Conservation (phyloP, 2,888 invertebrate species). For the Atherix ibis region DNA sequence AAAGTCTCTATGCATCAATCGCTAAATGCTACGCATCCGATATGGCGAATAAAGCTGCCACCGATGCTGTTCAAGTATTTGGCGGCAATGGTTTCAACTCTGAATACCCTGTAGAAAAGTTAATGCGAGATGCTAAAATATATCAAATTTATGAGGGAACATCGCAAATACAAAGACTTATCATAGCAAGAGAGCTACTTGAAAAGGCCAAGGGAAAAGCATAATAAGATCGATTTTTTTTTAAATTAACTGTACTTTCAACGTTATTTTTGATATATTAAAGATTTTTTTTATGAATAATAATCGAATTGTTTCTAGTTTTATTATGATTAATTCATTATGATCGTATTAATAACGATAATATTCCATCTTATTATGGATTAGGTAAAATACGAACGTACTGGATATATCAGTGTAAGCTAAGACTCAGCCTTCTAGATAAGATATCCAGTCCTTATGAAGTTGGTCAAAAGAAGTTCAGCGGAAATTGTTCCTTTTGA, state of each 20-base stretch:
- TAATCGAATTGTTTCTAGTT: neutral
- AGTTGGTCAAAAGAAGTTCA: too few species aligned
- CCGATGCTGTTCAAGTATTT: slow-evolving; percentile 82
- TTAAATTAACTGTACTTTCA: too few species aligned
- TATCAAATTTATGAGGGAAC: slow-evolving; percentile 94
- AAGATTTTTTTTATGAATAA: neutral
- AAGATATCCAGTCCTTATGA: too few species aligned
- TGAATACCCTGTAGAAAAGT: slow-evolving; percentile 89
- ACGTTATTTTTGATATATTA: too few species aligned
- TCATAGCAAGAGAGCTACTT: slow-evolving; percentile 58
- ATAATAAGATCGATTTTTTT: too few species aligned
- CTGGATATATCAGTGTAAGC: too few species aligned
- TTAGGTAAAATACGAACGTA: too few species aligned
- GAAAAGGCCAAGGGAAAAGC: slow-evolving; percentile 32
- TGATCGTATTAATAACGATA: too few species aligned
- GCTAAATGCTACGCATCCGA: slow-evolving; percentile 79
- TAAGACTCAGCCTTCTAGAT: too few species aligned
- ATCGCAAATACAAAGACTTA: slow-evolving; percentile 78
- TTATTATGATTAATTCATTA: too few species aligned
- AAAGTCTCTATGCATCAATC: slow-evolving; percentile 61
- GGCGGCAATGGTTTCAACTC: slow-evolving; percentile 86
- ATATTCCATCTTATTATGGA: too few species aligned
- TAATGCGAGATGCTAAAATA: slow-evolving; percentile 93
- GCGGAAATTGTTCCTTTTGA: too few species aligned
- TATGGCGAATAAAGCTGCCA: slow-evolving; percentile 73